Percentiles rank a stretch among this genome's conserved stretches.
phyloP scores from a whole-genome alignment of 2,888 invertebrate species.

The Alsophila aescularia region DNA sequence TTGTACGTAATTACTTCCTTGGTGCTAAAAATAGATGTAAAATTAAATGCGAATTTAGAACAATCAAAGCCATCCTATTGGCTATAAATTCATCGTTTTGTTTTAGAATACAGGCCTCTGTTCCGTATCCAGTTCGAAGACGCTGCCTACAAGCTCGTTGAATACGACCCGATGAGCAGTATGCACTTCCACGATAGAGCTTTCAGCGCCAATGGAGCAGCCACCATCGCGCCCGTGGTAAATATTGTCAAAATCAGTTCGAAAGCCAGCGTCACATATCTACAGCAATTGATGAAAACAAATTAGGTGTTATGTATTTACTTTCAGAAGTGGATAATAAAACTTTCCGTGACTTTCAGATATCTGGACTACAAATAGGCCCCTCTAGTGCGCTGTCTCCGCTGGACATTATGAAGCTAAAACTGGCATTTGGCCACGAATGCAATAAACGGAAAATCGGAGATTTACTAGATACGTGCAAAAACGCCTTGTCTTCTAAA shows the following conservation, averaged over 20 bases:
- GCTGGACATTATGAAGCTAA: slow-evolving; percentile 64
- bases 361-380: slow-evolving; percentile 55
- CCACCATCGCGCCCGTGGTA: slow-evolving; percentile 64
- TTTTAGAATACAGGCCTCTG: slow-evolving; percentile 55
- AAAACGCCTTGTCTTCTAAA: slow-evolving; percentile 36
- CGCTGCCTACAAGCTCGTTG: slow-evolving; percentile 41
- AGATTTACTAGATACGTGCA: slow-evolving; percentile 57
- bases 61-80: too few relatives aligned
- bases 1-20: too few relatives aligned
- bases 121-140: slow-evolving; percentile 45
- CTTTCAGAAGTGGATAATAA: neutral
- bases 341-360: slow-evolving; percentile 42
- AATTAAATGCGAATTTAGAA: too few relatives aligned
- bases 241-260: too few relatives aligned
- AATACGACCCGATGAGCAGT: slow-evolving; percentile 69
- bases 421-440: slow-evolving; percentile 59
- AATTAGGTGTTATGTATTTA: too few relatives aligned
- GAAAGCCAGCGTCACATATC: too few relatives aligned
- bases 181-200: slow-evolving; percentile 75
- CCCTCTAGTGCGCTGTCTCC: slow-evolving; percentile 57
- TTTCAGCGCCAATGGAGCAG: slow-evolving; percentile 63
- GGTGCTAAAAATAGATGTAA: too few relatives aligned
- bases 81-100: neutral
- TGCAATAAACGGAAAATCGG: slow-evolving; percentile 64
- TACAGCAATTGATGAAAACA: too few relatives aligned